phyloP scores from a whole-genome alignment of 92 coral and sea anemone species.

The Metridium senile region DNA sequence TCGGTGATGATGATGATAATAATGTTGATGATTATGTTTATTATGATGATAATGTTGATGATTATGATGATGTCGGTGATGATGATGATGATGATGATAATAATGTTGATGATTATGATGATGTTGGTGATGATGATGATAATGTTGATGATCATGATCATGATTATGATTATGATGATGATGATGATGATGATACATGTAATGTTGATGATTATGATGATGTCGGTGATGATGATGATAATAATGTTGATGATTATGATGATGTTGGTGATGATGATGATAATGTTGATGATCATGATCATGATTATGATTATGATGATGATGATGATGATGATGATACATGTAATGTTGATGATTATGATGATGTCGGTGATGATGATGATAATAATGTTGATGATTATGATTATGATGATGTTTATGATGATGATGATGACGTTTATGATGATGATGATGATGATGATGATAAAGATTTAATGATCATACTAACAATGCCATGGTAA shows the following conservation, averaged over 20 bases:
- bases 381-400: background rate
- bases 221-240: background rate
- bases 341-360: background rate
- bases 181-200: too few relatives aligned
- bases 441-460: background rate
- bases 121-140: background rate
- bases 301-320: background rate
- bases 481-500: too few relatives aligned
- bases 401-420: background rate
- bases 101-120: background rate
- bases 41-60: background rate
- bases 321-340: background rate
- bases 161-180: background rate
- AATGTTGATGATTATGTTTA: background rate
- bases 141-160: background rate
- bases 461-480: too few relatives aligned
- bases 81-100: background rate
- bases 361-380: background rate
- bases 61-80: background rate
- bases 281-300: background rate
- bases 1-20: background rate
- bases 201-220: too few relatives aligned
- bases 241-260: too few relatives aligned
- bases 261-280: background rate
- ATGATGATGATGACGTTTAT: background rate